These are phyloP conservation scores for Genyomyrus donnyi DNA, from an alignment of 2,113 vertebrate species.

Conservation along the genomic window DNA sequence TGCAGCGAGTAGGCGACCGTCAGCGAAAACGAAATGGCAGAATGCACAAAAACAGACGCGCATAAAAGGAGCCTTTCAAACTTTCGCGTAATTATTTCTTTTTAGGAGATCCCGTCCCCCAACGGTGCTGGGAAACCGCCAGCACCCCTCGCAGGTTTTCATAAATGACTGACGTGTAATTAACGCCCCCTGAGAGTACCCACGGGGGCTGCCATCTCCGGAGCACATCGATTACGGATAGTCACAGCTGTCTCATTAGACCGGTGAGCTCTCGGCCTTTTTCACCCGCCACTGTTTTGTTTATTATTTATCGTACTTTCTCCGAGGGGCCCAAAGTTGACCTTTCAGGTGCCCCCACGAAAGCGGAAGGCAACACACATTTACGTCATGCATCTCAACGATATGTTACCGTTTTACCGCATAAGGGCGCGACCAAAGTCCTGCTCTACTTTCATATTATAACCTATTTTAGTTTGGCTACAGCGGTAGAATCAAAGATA, in stretches of 20 bases:
- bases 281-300: conserved; percentile 25
- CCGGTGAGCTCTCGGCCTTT: conserved; percentile 44
- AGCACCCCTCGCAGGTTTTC: neutral
- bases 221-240: conserved; percentile 48
- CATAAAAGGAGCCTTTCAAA: neutral
- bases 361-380: conserved; percentile 21
- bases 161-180: conserved; percentile 51
- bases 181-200: conserved; percentile 44
- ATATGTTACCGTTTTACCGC: neutral
- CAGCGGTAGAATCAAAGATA: neutral
- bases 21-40: neutral
- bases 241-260: conserved; percentile 45
- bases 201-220: conserved; percentile 39
- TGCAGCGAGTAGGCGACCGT: neutral
- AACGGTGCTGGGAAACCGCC: conserved; percentile 34
- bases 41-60: neutral
- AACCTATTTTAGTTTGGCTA: neutral
- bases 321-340: neutral
- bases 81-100: neutral
- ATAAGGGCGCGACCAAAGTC: neutral
- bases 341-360: conserved; percentile 31
- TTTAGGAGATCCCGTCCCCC: conserved; percentile 44
- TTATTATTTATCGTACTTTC: conserved; percentile 25
- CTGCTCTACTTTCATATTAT: neutral
- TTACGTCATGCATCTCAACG: neutral